A percentile compares a stretch with the other conserved stretches of the same genome.
These are phyloP conservation scores for Pyrocoelia pectoralis DNA, from an alignment of 2,888 invertebrate species.

Conservation along the genomic window DNA sequence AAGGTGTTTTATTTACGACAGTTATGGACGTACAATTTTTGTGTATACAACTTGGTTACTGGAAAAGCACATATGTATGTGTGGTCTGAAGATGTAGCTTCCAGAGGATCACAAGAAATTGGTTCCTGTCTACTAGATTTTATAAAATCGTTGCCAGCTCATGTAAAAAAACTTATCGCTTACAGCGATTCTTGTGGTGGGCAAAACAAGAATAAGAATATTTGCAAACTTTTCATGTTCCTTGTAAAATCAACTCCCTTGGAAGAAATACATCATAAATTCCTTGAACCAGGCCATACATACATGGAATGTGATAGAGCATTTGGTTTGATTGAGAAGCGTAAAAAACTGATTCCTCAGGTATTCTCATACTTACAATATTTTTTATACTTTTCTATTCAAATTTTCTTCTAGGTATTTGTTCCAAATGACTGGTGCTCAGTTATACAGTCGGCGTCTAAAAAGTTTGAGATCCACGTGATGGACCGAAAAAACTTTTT, in stretches of 20 bases:
- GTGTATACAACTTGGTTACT: neutral
- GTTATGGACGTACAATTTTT: conserved; percentile 11
- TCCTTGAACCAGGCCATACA: neutral
- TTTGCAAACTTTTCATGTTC: neutral
- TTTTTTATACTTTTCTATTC: too few relatives aligned
- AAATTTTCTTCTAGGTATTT: neutral
- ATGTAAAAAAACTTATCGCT: neutral
- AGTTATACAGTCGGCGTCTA: neutral
- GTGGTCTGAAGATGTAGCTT: conserved; percentile 6
- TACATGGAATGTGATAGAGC: neutral
- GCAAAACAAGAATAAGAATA: neutral
- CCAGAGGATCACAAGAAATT: neutral
- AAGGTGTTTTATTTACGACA: conserved; percentile 11
- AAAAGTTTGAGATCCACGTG: neutral
- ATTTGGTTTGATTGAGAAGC: neutral
- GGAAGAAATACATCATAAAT: neutral
- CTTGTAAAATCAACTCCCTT: neutral
- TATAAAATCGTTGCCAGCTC: neutral
- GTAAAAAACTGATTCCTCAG: neutral
- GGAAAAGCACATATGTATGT: conserved; percentile 14
- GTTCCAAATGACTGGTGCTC: neutral
- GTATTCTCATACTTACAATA: too few relatives aligned
- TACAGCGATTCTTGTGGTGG: neutral
- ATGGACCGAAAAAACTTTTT: neutral
- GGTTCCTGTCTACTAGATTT: neutral